Percentiles rank a stretch among this genome's conserved stretches.
These are phyloP conservation scores for Dorcus hopei DNA, from an alignment of 2,888 invertebrate species.

Conservation along the genomic window DNA sequence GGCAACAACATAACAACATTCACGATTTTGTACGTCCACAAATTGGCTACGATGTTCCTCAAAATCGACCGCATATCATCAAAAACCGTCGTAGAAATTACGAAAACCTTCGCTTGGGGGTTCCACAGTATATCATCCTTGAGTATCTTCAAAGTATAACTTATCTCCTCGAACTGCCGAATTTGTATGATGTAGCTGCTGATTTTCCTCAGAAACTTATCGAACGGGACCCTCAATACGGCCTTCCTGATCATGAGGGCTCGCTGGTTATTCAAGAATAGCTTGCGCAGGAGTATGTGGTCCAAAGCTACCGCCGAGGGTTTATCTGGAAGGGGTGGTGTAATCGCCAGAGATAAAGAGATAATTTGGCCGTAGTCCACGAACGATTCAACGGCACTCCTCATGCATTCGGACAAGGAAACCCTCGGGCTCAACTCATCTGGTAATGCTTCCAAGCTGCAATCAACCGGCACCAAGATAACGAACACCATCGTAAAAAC, in stretches of 20 bases:
- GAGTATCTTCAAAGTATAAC: conserved; percentile 17
- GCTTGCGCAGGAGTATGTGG: conserved; percentile 21
- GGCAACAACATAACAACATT: conserved; percentile 33
- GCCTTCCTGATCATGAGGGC: conserved; percentile 25
- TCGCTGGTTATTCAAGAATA: conserved; percentile 20
- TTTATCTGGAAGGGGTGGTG: neutral
- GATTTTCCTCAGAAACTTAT: conserved; percentile 11
- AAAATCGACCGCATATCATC: conserved; percentile 20
- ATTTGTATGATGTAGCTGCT: conserved; percentile 27
- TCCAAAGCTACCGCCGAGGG: conserved; percentile 19
- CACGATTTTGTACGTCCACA: conserved; percentile 28
- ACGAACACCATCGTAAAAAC: neutral
- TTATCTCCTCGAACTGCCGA: conserved; percentile 17
- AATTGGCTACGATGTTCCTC: conserved; percentile 22
- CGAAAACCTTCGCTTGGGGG: conserved; percentile 27
- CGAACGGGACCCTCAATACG: neutral
- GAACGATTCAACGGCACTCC: conserved; percentile 9
- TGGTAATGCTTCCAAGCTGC: conserved; percentile 12
- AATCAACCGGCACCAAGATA: neutral
- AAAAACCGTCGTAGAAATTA: conserved; percentile 29
- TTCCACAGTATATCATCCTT: conserved; percentile 24
- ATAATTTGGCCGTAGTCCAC: conserved; percentile 16
- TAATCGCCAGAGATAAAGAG: conserved; percentile 16
- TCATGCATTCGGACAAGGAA: conserved; percentile 23
- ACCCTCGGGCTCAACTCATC: conserved; percentile 17